phyloP scores from a whole-genome alignment of 37 sponge, comb jelly and placozoan species.

The Aphrocallistes beatrix region DNA sequence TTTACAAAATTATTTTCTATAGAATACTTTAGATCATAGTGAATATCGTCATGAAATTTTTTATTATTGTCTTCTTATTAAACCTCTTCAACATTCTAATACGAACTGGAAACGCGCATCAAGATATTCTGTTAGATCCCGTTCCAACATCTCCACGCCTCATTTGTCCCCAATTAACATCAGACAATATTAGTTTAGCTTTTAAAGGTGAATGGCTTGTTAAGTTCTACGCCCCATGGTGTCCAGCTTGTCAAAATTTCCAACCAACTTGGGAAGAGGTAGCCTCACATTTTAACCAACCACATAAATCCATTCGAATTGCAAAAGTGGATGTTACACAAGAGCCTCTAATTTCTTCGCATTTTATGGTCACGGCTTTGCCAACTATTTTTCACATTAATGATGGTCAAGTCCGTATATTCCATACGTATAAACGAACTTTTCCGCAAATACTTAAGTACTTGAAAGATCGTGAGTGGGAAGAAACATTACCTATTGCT shows the following conservation, averaged over 20 bases:
- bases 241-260: not conserved
- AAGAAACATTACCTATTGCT: not conserved
- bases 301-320: not conserved
- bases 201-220: constrained; percentile 5
- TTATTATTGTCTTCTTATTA: not conserved
- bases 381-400: constrained; percentile 3
- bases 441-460: not conserved
- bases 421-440: not conserved
- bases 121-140: too few relatives aligned
- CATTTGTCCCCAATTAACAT: not conserved
- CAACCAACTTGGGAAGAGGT: not conserved
- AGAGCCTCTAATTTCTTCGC: not conserved
- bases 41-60: too few relatives aligned
- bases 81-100: not conserved
- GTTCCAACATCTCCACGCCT: too few relatives aligned
- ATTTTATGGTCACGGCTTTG: not conserved
- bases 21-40: not conserved
- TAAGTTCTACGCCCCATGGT: not conserved
- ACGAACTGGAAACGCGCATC: too few relatives aligned
- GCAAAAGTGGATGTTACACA: not conserved
- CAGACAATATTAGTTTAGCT: not conserved
- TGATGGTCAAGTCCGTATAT: not conserved
- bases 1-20: not conserved
- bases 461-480: not conserved
- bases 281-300: not conserved